These are phyloP conservation scores for Stigmatopora nigra DNA, from an alignment of 2,113 vertebrate genomes.

Conservation along the genomic window DNA sequence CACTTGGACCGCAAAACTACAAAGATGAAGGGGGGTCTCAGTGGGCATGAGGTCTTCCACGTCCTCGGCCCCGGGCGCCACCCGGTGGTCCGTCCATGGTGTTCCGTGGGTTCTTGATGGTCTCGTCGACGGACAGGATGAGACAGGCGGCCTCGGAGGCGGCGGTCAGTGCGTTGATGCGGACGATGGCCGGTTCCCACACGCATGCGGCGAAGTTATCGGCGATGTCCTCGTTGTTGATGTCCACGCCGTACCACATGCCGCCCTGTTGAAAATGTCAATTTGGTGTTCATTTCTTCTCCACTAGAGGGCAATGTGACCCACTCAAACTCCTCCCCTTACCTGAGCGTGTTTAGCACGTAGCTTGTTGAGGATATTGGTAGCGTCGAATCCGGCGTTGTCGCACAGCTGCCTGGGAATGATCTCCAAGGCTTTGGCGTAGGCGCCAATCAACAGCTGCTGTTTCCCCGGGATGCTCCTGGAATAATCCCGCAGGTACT, in stretches of 20 bases:
- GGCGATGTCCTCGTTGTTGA: constrained; percentile 91
- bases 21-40: constrained; percentile 31
- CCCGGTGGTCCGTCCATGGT: constrained; percentile 64
- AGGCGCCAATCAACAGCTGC: constrained; percentile 92
- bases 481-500: constrained; percentile 89
- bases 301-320: no score
- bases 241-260: constrained; percentile 89
- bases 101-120: constrained; percentile 92
- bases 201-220: constrained; percentile 87
- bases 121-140: constrained; percentile 90
- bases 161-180: constrained; percentile 87
- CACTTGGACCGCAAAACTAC: constrained; percentile 20
- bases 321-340: neutral
- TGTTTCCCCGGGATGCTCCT: constrained; percentile 95
- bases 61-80: constrained; percentile 70
- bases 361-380: constrained; percentile 98
- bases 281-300: no score
- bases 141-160: constrained; percentile 93
- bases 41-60: constrained; percentile 76
- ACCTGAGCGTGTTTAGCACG: constrained; percentile 95
- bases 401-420: constrained; percentile 96
- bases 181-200: constrained; percentile 90
- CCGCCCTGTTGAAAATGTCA: constrained; percentile 69
- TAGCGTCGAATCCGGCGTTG: constrained; percentile 98
- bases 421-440: constrained; percentile 93